Evolutionary conservation across 2,888 invertebrate genomes (phyloP).

Genomic region (Cremastobaeus sp.): DNA sequence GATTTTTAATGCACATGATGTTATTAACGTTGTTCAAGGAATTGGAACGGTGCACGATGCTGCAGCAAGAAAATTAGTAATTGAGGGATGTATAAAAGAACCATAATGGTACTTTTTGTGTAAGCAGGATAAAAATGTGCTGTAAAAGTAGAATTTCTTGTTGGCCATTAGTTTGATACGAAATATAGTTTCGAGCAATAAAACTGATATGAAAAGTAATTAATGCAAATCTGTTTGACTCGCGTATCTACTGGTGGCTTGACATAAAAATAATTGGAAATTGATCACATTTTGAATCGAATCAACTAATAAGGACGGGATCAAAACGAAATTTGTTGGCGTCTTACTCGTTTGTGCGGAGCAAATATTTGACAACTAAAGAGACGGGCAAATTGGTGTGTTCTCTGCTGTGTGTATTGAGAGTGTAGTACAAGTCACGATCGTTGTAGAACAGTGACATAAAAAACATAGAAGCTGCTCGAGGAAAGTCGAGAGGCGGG

Average conservation of each 20-base stretch:
- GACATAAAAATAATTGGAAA: constrained; percentile 20
- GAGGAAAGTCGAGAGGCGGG: constrained; percentile 58
- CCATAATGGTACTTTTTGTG: constrained; percentile 29
- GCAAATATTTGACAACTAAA: no score
- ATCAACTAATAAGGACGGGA: no score
- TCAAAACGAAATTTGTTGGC: no score
- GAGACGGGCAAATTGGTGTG: no score
- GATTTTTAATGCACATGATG: constrained; percentile 31
- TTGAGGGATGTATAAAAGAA: constrained; percentile 37
- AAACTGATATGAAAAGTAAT: no score
- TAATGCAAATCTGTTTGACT: no score
- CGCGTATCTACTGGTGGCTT: no score
- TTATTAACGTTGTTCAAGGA: constrained; percentile 30
- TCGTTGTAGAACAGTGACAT: constrained; percentile 33
- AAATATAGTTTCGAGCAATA: no score
- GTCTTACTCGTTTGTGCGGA: no score
- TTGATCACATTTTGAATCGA: no score
- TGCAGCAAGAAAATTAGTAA: constrained; percentile 41
- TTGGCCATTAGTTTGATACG: constrained; percentile 26
- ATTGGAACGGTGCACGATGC: constrained; percentile 7
- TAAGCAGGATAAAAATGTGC: constrained; percentile 16
- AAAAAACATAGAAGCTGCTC: constrained; percentile 52
- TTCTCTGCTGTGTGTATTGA: constrained; percentile 8
- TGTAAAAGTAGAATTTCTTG: constrained; percentile 12
- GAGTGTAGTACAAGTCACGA: constrained; percentile 23